Conservation (phyloP, 1,140 invertebrate genomes). For the Dendroctonus ponderosae region DNA sequence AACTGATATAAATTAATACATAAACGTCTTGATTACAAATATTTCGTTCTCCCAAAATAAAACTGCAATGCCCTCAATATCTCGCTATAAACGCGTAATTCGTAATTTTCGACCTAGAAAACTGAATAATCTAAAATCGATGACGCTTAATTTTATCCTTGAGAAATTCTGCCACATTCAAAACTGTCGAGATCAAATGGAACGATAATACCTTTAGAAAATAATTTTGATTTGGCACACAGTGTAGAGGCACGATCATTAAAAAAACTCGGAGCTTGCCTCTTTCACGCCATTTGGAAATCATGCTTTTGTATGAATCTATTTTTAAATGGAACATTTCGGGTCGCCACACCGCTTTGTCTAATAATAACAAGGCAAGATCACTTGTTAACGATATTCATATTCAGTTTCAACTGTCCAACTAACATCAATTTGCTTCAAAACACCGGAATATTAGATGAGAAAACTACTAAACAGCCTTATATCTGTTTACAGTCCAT, state of each 20-base stretch:
- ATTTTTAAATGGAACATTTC: conserved; percentile 28
- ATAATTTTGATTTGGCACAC: neutral
- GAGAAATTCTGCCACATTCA: neutral
- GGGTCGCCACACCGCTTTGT: conserved; percentile 23
- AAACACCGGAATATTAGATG: no score
- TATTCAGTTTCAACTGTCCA: neutral
- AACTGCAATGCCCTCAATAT: no score
- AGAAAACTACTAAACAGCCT: no score
- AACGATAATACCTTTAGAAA: neutral
- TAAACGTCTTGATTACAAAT: no score
- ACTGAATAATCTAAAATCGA: conserved; percentile 11
- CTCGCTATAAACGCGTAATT: no score
- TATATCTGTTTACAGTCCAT: neutral
- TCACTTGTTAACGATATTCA: conserved; percentile 15
- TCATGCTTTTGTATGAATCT: conserved; percentile 8
- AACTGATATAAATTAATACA: no score
- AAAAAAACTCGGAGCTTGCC: conserved; percentile 1
- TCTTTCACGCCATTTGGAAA: conserved; percentile 1
- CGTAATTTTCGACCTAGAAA: conserved; percentile 10
- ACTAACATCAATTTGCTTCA: no score
- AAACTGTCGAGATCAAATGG: neutral
- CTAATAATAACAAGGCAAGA: conserved; percentile 18
- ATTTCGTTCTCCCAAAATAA: no score
- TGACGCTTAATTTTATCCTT: conserved; percentile 5
- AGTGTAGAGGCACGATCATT: neutral